phyloP scores from a whole-genome alignment of 2,797 vertebrate species.

The Catamblyrhynchus diadema region DNA sequence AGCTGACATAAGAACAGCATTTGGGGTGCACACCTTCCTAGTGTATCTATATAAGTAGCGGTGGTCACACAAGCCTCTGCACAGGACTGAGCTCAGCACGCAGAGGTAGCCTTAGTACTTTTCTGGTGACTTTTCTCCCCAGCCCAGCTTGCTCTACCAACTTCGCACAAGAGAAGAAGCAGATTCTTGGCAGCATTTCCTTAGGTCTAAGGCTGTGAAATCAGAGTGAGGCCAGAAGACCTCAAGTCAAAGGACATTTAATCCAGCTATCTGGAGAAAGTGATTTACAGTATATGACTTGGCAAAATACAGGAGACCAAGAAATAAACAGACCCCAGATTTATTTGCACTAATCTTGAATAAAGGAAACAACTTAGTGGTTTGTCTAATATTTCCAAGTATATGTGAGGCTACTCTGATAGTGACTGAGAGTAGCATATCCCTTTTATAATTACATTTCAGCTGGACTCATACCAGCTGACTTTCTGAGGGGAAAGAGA shows the following conservation, averaged over 20 bases:
- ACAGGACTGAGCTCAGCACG: background rate
- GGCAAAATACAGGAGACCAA: background rate
- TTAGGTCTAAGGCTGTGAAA: background rate
- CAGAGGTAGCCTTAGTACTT: background rate
- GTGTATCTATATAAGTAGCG: accelerated
- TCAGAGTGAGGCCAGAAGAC: background rate
- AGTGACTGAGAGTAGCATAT: background rate
- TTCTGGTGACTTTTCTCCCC: background rate
- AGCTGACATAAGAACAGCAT: background rate
- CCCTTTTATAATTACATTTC: background rate
- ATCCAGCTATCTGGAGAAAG: background rate
- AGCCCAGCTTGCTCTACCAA: background rate
- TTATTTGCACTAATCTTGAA: background rate
- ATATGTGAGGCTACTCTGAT: background rate
- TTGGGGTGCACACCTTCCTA: background rate
- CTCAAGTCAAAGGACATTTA: background rate
- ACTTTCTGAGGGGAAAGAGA: background rate
- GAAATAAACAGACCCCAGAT: background rate
- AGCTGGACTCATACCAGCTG: background rate
- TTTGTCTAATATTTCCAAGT: background rate
- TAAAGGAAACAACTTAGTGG: background rate
- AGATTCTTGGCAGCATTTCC: background rate
- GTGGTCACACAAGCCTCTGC: background rate
- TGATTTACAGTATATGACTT: background rate
- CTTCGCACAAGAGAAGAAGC: background rate